These are phyloP conservation scores for Tiliqua scincoides DNA, from an alignment of 2,113 vertebrate genomes.

Conservation along the genomic window DNA sequence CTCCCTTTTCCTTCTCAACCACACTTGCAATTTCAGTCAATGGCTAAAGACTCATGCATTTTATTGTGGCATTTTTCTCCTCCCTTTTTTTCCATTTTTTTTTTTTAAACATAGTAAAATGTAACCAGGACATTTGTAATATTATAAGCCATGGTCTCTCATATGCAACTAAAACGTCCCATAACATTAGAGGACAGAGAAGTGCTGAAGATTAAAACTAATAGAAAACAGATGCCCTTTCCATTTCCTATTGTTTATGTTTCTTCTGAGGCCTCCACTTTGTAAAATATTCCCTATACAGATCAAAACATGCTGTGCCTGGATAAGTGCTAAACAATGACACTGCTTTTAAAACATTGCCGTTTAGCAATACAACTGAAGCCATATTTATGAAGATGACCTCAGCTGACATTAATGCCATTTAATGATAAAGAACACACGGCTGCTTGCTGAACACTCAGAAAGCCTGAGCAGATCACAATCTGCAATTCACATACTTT, in stretches of 20 bases:
- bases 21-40: not conserved
- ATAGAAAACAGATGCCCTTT: slow-evolving; percentile 67
- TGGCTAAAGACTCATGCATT: not conserved
- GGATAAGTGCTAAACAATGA: slow-evolving; percentile 64
- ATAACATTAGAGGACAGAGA: slow-evolving; percentile 57
- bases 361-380: slow-evolving; percentile 54
- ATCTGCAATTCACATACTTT: not conserved
- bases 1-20: not conserved
- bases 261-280: slow-evolving; percentile 66
- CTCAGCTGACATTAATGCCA: not conserved
- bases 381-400: slow-evolving; percentile 27
- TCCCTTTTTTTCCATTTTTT: not conserved
- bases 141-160: slow-evolving; percentile 67
- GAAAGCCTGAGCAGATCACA: slow-evolving; percentile 7
- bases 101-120: slow-evolving; percentile 72
- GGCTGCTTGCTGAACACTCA: slow-evolving; percentile 42
- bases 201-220: slow-evolving; percentile 65
- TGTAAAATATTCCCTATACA: slow-evolving; percentile 68
- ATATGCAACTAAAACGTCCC: slow-evolving; percentile 66
- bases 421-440: slow-evolving; percentile 25
- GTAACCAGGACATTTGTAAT: slow-evolving; percentile 69
- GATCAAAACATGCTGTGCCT: slow-evolving; percentile 69
- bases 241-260: slow-evolving; percentile 57
- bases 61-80: slow-evolving; percentile 26
- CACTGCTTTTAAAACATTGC: slow-evolving; percentile 56